Base-by-base conservation (phyloP, 2,797 vertebrate genomes). In the Lutjanus argentimaculatus region DNA sequence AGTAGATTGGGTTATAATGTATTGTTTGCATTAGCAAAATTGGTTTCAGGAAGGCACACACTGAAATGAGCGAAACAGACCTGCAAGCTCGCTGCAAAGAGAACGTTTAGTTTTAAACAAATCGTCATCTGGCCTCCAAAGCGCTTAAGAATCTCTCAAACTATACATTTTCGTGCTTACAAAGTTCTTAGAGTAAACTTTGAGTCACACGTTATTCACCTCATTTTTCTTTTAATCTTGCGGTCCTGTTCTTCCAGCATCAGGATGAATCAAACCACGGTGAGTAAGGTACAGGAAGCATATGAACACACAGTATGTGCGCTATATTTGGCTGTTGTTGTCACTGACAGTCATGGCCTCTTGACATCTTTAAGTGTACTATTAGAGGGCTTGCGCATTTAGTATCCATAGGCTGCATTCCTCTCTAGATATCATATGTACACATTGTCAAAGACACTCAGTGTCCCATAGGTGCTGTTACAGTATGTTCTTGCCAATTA, bases 301-400 rank as follows among this genome's bases (percentile, higher is more conserved):
- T 2, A 43, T 19, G 4, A 21, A 15, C 40, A n/a, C 36, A 19
- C 16, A 13, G n/a, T 42, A 21, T 40, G 15, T 21, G 8, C 12
- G 17, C 36, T 21, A 17, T 36, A 19, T 45, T 25, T 40, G 40
- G 6, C 45, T 43, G 22, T 43, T 5, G 13, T 22, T 19, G 5
- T 43, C 9, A 0, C 22, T 64, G 45, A 51, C 56, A 12, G 45
- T 58, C 21, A 13, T 8, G 14, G 25, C 13, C 21, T 69, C 6
- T 43, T 65, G 9, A 45, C 49, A 43, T 63, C 53, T 66, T 30
- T 36, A 25, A 53, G 42, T 21, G 9, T 16, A 8, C 19, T n/a
- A 13, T 61, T 12, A 36, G 30, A 71, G 42, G 36, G 82, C n/a
- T n/a, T n/a, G n/a, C n/a, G n/a, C n/a, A n/a, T 57, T 36, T 42